phyloP scores from a whole-genome alignment of 2,797 vertebrate species.

The Adelosebastes latens region DNA sequence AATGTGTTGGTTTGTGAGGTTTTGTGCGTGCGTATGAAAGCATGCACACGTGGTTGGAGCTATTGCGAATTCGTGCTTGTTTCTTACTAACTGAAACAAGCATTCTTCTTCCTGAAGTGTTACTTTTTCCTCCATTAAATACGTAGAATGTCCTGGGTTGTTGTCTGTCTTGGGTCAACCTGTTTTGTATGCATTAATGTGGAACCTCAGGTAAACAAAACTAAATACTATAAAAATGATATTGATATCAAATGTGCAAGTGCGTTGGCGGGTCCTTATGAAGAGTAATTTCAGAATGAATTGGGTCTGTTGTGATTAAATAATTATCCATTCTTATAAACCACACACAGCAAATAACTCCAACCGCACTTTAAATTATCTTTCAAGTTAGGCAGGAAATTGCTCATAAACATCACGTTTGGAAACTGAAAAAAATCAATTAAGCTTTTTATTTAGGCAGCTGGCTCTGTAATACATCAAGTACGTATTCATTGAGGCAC shows the following conservation, averaged over 20 bases:
- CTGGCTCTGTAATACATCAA: constrained; percentile 48
- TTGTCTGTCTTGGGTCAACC: neutral
- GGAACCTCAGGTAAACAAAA: neutral
- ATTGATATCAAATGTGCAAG: neutral
- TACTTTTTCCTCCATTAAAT: no score
- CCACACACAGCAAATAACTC: constrained; percentile 13
- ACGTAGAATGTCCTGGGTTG: neutral
- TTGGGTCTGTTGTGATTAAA: neutral
- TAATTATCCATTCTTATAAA: constrained; percentile 14
- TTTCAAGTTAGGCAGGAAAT: constrained; percentile 41
- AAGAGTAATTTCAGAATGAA: neutral
- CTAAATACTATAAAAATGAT: neutral
- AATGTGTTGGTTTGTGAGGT: no score
- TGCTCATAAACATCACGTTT: constrained; percentile 49
- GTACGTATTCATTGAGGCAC: constrained; percentile 24
- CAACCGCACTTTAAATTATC: constrained; percentile 31
- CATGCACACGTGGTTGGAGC: no score
- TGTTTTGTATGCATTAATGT: neutral
- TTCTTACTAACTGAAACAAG: no score
- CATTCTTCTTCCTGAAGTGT: no score
- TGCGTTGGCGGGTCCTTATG: neutral
- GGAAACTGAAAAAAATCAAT: constrained; percentile 51
- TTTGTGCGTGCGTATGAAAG: no score
- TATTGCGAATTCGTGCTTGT: no score
- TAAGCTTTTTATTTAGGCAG: constrained; percentile 48